Base-by-base conservation (phyloP, 2,797 vertebrate species). In the Syngnathus rostellatus region DNA sequence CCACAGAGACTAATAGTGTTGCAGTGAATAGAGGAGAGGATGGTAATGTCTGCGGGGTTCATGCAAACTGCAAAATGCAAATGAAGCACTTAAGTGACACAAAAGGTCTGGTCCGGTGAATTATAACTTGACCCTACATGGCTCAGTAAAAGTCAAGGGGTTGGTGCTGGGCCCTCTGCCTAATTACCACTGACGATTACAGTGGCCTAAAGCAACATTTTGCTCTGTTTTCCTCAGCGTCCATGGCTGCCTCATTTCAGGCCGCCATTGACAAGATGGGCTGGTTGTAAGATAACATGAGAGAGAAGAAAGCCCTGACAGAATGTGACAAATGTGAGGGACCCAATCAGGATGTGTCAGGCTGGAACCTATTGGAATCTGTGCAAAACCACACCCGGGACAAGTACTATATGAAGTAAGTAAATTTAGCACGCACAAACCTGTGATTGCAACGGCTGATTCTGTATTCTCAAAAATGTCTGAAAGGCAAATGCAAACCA, bases 111-210 rank as follows among this genome's bases (percentile, higher is more conserved):
- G 89, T 89, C 89, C 78, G 67, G 83, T 88, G 88, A 92, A 91
- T 91, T 90, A 91, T 91, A 93, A 94, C 94, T 91, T 94, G 91
- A 87, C 90, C 88, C 84, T 80, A 76, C 51, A 65, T 65, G 14
- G 87, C 86, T 90, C 92, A 92, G 92, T 93, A 92, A 94, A 93
- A 91, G 89, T 93, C 92, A 92, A 90, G 87, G 85, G 91, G 86
- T 83, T 85, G 83, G 75, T 83, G 79, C 82, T 78, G 87, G 90
- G 89, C 88, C 76, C 74, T 77, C 76, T 76, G 75, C 88, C 92
- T 91, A 92, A 93, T 94, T 92, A 88, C 89, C 76, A 2, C 86
- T 74, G 80, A 76, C 68, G 72, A 87, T 81, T 83, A 83, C 87
- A 89, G 88, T 85, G 5, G 60, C 41, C 21, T 25, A 43, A 61